Evolutionary conservation across 2,888 invertebrate genomes (phyloP), one percentile per base, ranked within the genome.

Genomic region (Latrodectus elegans): DNA sequence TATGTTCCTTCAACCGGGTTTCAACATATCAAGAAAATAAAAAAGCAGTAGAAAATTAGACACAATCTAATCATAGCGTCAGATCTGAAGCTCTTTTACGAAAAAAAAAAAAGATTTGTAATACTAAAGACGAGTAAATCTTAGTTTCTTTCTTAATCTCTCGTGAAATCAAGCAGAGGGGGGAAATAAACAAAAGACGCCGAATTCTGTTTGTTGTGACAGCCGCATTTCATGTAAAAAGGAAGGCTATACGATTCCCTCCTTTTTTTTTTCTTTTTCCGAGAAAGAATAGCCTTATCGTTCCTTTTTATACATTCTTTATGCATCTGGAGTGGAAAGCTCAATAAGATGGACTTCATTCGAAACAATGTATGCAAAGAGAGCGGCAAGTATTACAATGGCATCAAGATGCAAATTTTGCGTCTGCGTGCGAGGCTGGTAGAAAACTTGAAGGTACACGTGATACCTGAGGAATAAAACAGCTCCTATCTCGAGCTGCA

Each of bases 401-500:
- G 60, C 64, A 83, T 83, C 76, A 70, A 70, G 64, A 83, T 83
- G 83, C 83, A 83, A 83, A 83, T 83, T 76, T 75, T 64, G 26
- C n/a, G 15, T 71, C n/a, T 52, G 17, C 38, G 22, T 26, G 70
- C 8, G 17, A 14, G 60, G 60, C n/a, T 51, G 49, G n/a, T 78
- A 52, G 52, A 70, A 38, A 67, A 68, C 55, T 49, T 15, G 14
- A 79, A 17, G 60, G 60, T 60, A 60, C 12, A 17, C n/a, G 51
- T 72, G 71, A 79, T 73, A 81, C 81, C 81, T 76, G 76, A 17
- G 15, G 60, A 83, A 83, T 76, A 83, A 83, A 83, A 83, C 83
- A 68, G 26, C 14, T 4, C 64, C n/a, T 68, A 76, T 76, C 76
- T 70, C 49, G 74, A 75, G 26, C 74, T 82, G 82, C 74, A 74